Base-by-base conservation (phyloP, 2,888 invertebrate species). In the Oscheius onirici region DNA sequence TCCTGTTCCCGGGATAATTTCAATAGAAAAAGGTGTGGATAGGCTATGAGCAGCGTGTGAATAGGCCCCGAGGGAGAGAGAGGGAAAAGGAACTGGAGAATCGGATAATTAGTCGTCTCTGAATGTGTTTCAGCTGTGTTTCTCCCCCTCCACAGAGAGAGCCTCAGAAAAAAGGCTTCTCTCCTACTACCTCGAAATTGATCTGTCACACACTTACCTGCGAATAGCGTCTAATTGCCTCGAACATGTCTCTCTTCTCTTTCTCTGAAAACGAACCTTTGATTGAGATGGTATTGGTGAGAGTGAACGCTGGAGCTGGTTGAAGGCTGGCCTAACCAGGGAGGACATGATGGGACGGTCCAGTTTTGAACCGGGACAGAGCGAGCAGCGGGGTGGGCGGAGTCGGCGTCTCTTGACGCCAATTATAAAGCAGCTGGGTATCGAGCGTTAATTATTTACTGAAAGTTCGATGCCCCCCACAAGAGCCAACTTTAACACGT, bases 391-490 rank as follows among this genome's bases (percentile, higher is more conserved):
- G n/a, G 41, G 58, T 55, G n/a, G 34, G 41, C 17, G 58, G 41
- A 41, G 58, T 20, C 15, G 40, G n/a, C n/a, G 58, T n/a, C 58
- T 34, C 15, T 58, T 40, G 40, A 24, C 52, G 26, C 52, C 58
- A 58, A 58, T 58, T 58, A 58, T 41, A 17, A 41, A 34, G 24
- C 58, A 58, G 58, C 58, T 58, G 58, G 58, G 28, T 58, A 58
- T 40, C 58, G 58, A 58, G 40, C 58, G 58, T 58, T 58, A 58
- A 58, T 58, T 58, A 58, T 58, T 58, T 58, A 58, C 58, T n/a
- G 54, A 52, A n/a, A 41, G 34, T 49, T 41, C 41, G 43, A 51
- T 41, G 65, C 11, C 24, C 26, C 34, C 3, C 34, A 34, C 5
- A 34, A 34, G 34, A 34, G 34, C 34, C 34, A 34, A 34, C 34